Conservation (phyloP, 2,888 invertebrate species). For the Pristionchus mayeri region DNA sequence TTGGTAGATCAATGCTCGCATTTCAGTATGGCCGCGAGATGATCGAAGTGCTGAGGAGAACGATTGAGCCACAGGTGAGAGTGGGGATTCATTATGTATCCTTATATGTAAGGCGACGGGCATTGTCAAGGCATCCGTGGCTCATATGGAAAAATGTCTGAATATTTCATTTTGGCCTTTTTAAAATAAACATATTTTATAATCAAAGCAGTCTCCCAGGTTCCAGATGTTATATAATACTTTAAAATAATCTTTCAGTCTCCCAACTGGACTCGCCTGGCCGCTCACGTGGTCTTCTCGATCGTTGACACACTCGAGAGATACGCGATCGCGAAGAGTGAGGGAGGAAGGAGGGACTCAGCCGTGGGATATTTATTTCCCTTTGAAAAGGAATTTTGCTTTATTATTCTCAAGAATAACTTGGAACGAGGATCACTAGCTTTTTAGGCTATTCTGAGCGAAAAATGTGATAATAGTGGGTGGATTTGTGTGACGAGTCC, state of each 20-base stretch:
- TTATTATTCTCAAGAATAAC: too few relatives aligned
- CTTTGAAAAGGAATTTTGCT: background rate
- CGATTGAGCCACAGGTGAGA: conserved; percentile 30
- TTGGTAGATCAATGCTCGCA: background rate
- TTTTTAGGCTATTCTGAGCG: too few relatives aligned
- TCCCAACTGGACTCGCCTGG: conserved; percentile 50
- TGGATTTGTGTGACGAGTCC: too few relatives aligned
- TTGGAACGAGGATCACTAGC: too few relatives aligned
- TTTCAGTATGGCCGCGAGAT: conserved; percentile 43
- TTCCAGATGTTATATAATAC: too few relatives aligned
- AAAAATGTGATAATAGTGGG: too few relatives aligned
- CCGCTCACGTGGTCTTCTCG: conserved; percentile 57
- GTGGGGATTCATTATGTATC: background rate
- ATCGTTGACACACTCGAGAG: conserved; percentile 53
- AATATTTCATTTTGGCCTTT: too few relatives aligned
- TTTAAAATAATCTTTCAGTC: conserved; percentile 38
- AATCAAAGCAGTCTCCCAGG: too few relatives aligned
- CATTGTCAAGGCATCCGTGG: too few relatives aligned
- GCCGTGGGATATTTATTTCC: background rate
- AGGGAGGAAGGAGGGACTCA: background rate
- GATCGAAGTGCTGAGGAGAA: conserved; percentile 33
- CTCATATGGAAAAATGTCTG: too few relatives aligned
- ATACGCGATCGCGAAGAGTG: conserved; percentile 49
- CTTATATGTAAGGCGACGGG: too few relatives aligned
- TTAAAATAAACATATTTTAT: too few relatives aligned